Percentiles rank a stretch among this genome's conserved stretches.
Evolutionary conservation across 2,888 invertebrate species (phyloP).

Genomic region (Dioctria rufipes): DNA sequence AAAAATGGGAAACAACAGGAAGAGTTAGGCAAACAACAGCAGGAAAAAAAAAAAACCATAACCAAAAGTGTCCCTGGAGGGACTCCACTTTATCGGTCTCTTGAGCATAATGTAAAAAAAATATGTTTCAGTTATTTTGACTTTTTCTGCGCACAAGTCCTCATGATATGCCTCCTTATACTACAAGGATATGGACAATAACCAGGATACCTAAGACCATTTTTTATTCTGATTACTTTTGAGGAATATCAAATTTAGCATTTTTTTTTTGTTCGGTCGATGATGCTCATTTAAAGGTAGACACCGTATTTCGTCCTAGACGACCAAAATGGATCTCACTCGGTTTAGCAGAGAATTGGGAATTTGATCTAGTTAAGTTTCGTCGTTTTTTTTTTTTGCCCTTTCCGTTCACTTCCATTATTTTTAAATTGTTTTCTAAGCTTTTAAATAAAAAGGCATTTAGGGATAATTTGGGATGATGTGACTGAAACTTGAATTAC

Average conservation of each 20-base stretch:
- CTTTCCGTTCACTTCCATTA: slow-evolving; percentile 37
- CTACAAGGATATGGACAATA: slow-evolving; percentile 50
- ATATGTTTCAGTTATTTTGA: slow-evolving; percentile 50
- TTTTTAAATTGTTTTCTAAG: slow-evolving; percentile 50
- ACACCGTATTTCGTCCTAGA: neutral
- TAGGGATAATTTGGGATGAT: slow-evolving; percentile 50
- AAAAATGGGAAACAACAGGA: slow-evolving; percentile 28
- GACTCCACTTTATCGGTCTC: slow-evolving; percentile 55
- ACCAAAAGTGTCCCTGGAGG: slow-evolving; percentile 50
- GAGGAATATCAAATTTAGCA: slow-evolving; percentile 53
- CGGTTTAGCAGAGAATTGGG: slow-evolving; percentile 2
- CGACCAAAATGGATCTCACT: neutral
- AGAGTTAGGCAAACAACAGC: slow-evolving; percentile 18
- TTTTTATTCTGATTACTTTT: slow-evolving; percentile 54
- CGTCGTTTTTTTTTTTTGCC: neutral
- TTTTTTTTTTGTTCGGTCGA: slow-evolving; percentile 13
- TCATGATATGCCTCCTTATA: slow-evolving; percentile 38
- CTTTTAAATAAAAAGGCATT: slow-evolving; percentile 49
- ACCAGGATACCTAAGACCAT: slow-evolving; percentile 47
- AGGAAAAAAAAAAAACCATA: slow-evolving; percentile 21
- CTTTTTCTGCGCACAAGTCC: neutral
- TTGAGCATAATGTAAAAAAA: slow-evolving; percentile 56
- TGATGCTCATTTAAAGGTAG: slow-evolving; percentile 35
- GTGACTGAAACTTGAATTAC: slow-evolving; percentile 12
- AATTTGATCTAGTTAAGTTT: slow-evolving; percentile 48